Base-by-base conservation (phyloP, 2,113 vertebrate species). In the Blennius ocellaris region DNA sequence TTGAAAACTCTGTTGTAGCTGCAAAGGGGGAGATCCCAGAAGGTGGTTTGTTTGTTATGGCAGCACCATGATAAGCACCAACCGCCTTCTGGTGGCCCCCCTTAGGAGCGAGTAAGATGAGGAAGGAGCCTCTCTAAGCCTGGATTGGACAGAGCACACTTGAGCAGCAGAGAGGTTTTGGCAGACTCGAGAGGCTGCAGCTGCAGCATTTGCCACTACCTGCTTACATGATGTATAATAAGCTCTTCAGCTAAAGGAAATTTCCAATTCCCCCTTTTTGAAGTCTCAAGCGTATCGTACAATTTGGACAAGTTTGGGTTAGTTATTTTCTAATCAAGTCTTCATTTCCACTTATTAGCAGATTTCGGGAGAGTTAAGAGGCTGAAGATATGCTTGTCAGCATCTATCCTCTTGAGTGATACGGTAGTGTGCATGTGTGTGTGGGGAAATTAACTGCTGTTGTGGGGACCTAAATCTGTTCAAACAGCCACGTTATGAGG, bases 351-450 rank as follows among this genome's bases (percentile, higher is more conserved):
- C 70, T 65, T 56, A 83, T 88, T 87, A 89, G 72, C 49, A 68
- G 73, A 80, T 82, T 78, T 73, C 67, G 79, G 57, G 60, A 62
- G 68, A 71, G 85, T 79, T 80, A 83, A 80, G 70, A 83, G 67
- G 73, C 75, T 80, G 43, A 67, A 74, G 83, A 80, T 49, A 89
- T 73, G 89, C 76, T 85, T 90, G 89, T 90, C 89, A 89, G 57
- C 58, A 82, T 87, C 55, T 51, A 88, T 91, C 71, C 82, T 67
- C 73, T 51, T 84, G 87, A 91, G 81, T 87, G 83, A 88, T 82
- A 56, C 8, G 40, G 47, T 75, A 52, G 52, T 47, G 53, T 57
- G 50, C 51, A 36, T 60, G 55, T 15, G 55, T 21, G 38, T 51
- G 61, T 17, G 21, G 21, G 21, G 21, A 30, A 30, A 30, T 30